A percentile compares a stretch with the other conserved stretches of the same genome.
phyloP scores from a whole-genome alignment of 2,113 vertebrate genomes.

The Pipa parva region DNA sequence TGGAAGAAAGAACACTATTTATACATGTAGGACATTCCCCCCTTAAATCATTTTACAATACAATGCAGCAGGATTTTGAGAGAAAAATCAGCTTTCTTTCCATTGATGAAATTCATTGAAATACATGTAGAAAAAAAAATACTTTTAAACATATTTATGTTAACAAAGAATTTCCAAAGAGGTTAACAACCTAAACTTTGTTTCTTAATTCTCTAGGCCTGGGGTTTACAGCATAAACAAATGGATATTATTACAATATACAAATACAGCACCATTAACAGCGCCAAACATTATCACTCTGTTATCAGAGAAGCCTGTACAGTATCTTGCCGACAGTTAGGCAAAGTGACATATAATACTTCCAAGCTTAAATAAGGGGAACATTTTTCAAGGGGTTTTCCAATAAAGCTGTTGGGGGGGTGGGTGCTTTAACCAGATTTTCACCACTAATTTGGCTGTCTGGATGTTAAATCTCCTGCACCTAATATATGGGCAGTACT shows the following conservation, averaged over 20 bases:
- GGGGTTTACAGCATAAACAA: conserved; percentile 53
- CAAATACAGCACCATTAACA: conserved; percentile 55
- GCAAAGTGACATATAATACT: conserved; percentile 61
- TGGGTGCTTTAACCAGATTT: too few relatives aligned
- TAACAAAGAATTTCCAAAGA: conserved; percentile 14
- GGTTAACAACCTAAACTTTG: background rate
- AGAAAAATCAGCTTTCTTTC: background rate
- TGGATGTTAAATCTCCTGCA: too few relatives aligned
- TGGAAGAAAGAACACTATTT: too few relatives aligned
- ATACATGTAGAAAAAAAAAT: background rate
- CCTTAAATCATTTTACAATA: background rate
- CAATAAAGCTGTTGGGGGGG: too few relatives aligned
- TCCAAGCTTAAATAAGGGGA: conserved; percentile 47
- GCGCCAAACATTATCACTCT: conserved; percentile 56
- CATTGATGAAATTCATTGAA: background rate
- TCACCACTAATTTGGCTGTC: too few relatives aligned
- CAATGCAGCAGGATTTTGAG: background rate
- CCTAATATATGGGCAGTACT: too few relatives aligned
- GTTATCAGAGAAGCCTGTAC: conserved; percentile 63
- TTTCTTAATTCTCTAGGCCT: background rate
- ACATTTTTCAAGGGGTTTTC: too few relatives aligned
- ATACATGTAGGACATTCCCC: too few relatives aligned
- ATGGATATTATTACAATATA: conserved; percentile 54
- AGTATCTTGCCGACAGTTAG: conserved; percentile 62
- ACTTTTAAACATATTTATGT: conserved; percentile 37